These are phyloP conservation scores for Acanthosoma haemorrhoidale DNA, from an alignment of 2,888 invertebrate genomes.

Conservation along the genomic window DNA sequence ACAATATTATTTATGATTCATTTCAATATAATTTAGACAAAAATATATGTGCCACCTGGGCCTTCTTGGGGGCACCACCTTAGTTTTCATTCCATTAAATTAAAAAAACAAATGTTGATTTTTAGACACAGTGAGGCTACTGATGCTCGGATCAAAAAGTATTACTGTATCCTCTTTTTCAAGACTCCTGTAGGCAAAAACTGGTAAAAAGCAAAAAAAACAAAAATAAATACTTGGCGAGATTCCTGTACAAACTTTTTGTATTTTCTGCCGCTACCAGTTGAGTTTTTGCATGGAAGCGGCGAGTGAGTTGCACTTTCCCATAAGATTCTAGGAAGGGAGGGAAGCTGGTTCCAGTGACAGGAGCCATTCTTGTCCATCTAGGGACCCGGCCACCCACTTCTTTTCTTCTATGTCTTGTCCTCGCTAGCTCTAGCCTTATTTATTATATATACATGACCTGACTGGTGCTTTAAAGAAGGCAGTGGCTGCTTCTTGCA, in stretches of 20 bases:
- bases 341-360: not conserved
- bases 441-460: not conserved
- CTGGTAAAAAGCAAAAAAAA: not conserved
- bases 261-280: not conserved
- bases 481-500: no score
- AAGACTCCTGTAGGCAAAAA: not conserved
- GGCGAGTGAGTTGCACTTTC: not conserved
- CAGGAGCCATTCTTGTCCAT: not conserved
- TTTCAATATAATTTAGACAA: no score
- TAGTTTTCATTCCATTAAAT: no score
- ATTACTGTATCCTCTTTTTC: no score
- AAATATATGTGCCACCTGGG: no score
- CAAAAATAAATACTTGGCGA: not conserved
- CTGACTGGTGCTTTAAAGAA: no score
- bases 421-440: not conserved
- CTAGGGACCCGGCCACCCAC: not conserved
- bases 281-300: no score
- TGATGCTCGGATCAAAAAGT: no score
- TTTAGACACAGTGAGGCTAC: no score
- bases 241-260: not conserved
- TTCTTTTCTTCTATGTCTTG: not conserved
- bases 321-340: not conserved
- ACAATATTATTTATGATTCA: no score
- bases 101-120: no score
- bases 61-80: no score